Evolutionary conservation across 2,888 invertebrate genomes (phyloP).

Genomic region (Cantharis nigra): DNA sequence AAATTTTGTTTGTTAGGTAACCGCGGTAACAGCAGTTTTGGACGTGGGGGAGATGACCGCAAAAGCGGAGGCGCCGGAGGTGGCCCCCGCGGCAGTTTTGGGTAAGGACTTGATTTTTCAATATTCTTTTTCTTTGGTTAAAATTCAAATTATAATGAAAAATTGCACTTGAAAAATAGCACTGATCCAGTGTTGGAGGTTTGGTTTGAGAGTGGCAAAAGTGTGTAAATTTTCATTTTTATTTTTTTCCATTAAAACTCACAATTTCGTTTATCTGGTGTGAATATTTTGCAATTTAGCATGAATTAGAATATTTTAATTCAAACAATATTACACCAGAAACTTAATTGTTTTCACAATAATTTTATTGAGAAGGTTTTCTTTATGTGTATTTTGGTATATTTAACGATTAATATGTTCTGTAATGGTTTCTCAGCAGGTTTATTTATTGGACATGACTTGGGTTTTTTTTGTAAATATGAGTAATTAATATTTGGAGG

Average conservation of each 20-base stretch:
- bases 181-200: neutral
- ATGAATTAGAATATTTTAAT: neutral
- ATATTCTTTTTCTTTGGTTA: neutral
- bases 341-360: constrained; percentile 5
- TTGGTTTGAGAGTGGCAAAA: neutral
- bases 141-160: neutral
- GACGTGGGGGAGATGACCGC: constrained; percentile 55
- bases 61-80: constrained; percentile 61
- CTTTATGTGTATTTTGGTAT: constrained; percentile 14
- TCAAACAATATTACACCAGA: neutral
- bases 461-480: constrained; percentile 6
- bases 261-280: neutral
- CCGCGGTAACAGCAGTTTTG: constrained; percentile 35
- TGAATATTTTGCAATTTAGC: neutral
- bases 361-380: constrained; percentile 9
- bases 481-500: constrained; percentile 1
- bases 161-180: neutral
- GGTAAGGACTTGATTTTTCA: constrained; percentile 57
- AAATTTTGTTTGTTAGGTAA: constrained; percentile 29
- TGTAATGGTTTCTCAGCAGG: constrained; percentile 29
- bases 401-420: neutral
- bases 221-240: neutral
- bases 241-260: neutral
- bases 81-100: constrained; percentile 62
- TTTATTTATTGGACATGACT: constrained; percentile 25